phyloP scores from a whole-genome alignment of 2,797 vertebrate genomes.

The Gadopsis bispinosus region DNA sequence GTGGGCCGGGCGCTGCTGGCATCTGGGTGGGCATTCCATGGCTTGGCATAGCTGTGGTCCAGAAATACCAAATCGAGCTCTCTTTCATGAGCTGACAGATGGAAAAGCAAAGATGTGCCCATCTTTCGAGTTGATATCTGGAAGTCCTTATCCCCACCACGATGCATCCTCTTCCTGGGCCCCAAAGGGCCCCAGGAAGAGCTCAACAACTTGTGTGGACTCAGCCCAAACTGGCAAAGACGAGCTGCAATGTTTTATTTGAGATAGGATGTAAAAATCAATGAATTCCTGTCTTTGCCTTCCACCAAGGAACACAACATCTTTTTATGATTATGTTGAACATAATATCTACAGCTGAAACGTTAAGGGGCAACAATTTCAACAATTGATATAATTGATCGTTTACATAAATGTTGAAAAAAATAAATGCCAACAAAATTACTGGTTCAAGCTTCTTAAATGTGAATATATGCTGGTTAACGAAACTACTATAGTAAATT shows the following conservation, averaged over 20 bases:
- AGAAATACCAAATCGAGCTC: slow-evolving; percentile 95
- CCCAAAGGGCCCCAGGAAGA: slow-evolving; percentile 59
- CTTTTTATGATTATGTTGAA: not conserved
- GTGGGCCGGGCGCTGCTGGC: slow-evolving; percentile 96
- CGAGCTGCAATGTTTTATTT: not conserved
- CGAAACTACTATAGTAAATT: not conserved
- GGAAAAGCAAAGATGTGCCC: slow-evolving; percentile 95
- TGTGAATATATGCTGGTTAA: not conserved
- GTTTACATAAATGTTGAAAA: not conserved
- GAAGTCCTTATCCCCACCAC: slow-evolving; percentile 90
- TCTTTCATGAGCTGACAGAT: slow-evolving; percentile 93
- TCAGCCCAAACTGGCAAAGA: slow-evolving; percentile 46
- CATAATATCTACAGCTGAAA: not conserved
- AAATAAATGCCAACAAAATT: not conserved
- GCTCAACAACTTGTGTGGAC: slow-evolving; percentile 37
- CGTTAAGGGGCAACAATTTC: not conserved
- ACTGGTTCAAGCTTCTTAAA: not conserved
- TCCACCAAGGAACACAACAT: not conserved
- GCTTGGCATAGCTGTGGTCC: slow-evolving; percentile 97
- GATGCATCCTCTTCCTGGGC: slow-evolving; percentile 85
- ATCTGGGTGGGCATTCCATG: slow-evolving; percentile 97
- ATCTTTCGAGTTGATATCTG: slow-evolving; percentile 93
- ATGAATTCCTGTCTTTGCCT: not conserved
- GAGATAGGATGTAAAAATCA: not conserved
- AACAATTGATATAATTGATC: not conserved